Evolutionary conservation across 2,797 vertebrate species (phyloP), one percentile per base, ranked within the genome.

Genomic region (Hoplostethus mediterraneus): DNA sequence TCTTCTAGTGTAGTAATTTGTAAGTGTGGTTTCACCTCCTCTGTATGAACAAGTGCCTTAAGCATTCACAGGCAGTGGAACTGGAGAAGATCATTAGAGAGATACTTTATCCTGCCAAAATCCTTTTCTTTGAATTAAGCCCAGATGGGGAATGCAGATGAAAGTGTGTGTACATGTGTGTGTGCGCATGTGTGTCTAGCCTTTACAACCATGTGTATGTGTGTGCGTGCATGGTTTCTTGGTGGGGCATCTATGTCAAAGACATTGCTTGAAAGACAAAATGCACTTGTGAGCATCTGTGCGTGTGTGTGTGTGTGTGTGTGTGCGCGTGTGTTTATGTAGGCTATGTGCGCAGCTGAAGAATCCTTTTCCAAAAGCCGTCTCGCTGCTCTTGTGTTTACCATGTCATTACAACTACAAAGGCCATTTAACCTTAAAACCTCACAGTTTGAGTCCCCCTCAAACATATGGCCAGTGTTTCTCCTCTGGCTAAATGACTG

Each of bases 81-180:
- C 91, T 94, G 86, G 92, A 93, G 92, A 93, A 92, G 93, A 93
- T 95, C 93, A 95, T 94, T 95, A 94, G 92, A 92, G 94, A 94
- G 93, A 95, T 93, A 94, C 92, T 93, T 93, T 90, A 93, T 92
- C 92, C 94, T 94, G 93, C 93, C 94, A 94, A 94, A 93, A 94
- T 92, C 90, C 90, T 92, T 92, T 94, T 93, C 91, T 93, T 92
- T 92, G 91, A 94, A 95, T 94, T 92, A 94, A 84, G 87, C 92
- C 92, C 93, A 95, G 93, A 94, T 95, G 94, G 92, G 89, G 91
- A 93, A 93, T 86, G 86, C 84, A 94, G 92, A 93, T 93, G 91
- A 93, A 92, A 92, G 92, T 93, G 90, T 88, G 88, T 83, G 77
- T 81, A 56, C 48, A 33, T 63, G 71, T 80, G 82, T 76, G 74